Conservation (phyloP, 2,888 invertebrate species). For the Pyrgus malvae region DNA sequence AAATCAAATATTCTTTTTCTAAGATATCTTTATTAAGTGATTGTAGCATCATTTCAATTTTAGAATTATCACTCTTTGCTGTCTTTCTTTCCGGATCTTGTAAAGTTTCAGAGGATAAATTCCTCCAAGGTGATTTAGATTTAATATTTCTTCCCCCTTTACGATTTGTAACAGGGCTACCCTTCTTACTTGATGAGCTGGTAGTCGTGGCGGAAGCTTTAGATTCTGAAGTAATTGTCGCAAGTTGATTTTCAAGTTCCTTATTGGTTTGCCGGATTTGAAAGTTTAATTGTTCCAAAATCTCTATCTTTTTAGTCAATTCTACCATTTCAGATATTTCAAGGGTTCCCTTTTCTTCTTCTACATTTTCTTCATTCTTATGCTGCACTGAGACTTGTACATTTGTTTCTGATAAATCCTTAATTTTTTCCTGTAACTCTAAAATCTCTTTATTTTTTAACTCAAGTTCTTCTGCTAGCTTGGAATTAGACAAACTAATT, state of each 20-base stretch:
- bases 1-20: slow-evolving; percentile 68
- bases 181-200: slow-evolving; percentile 58
- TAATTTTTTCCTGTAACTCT: slow-evolving; percentile 58
- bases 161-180: slow-evolving; percentile 63
- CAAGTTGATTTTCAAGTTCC: slow-evolving; percentile 77
- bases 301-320: slow-evolving; percentile 73
- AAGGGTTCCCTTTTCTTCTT: slow-evolving; percentile 82
- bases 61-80: slow-evolving; percentile 57
- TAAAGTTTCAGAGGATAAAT: slow-evolving; percentile 61
- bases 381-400: slow-evolving; percentile 38
- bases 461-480: slow-evolving; percentile 78
- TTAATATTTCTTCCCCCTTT: slow-evolving; percentile 71
- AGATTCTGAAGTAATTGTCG: slow-evolving; percentile 50
- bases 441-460: slow-evolving; percentile 68
- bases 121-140: slow-evolving; percentile 73
- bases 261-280: slow-evolving; percentile 78
- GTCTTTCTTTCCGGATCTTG: slow-evolving; percentile 66
- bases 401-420: slow-evolving; percentile 41
- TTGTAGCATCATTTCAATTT: slow-evolving; percentile 65
- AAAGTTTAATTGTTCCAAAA: slow-evolving; percentile 75
- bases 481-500: slow-evolving; percentile 78
- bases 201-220: slow-evolving; percentile 45
- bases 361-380: slow-evolving; percentile 59
- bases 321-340: slow-evolving; percentile 70
- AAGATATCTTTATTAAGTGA: slow-evolving; percentile 74